Conservation (phyloP, 1,140 invertebrate species). For the Aleiodes sp. region DNA sequence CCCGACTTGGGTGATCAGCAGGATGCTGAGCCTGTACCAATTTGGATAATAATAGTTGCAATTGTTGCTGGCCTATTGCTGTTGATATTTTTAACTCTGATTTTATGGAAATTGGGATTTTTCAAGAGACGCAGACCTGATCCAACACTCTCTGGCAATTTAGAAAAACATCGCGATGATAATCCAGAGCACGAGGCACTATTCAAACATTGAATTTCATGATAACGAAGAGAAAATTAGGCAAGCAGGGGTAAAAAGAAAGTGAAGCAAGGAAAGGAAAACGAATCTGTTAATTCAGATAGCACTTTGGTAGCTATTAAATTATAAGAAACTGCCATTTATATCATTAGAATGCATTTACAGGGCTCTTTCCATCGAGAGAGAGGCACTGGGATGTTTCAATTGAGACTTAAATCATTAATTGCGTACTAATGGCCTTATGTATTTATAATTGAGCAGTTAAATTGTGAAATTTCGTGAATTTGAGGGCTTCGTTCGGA, state of each 20-base stretch:
- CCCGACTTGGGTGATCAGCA: slow-evolving; percentile 77
- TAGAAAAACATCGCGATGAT: slow-evolving; percentile 80
- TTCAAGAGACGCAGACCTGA: slow-evolving; percentile 85
- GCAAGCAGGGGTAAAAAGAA: neutral
- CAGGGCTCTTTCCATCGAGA: neutral
- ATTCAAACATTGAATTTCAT: slow-evolving; percentile 58
- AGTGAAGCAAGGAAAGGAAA: neutral
- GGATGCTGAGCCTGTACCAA: slow-evolving; percentile 74
- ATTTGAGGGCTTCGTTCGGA: neutral
- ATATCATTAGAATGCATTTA: too few species aligned
- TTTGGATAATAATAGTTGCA: slow-evolving; percentile 86
- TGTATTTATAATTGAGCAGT: slow-evolving; percentile 29
- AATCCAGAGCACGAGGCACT: slow-evolving; percentile 64
- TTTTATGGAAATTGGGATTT: slow-evolving; percentile 88
- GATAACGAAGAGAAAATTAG: neutral
- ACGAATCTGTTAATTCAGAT: too few species aligned
- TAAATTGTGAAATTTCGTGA: neutral
- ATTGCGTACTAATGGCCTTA: slow-evolving; percentile 24
- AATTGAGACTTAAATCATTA: slow-evolving; percentile 2
- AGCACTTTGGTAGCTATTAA: too few species aligned
- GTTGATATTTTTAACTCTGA: slow-evolving; percentile 78
- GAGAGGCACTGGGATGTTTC: neutral
- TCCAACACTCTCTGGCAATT: slow-evolving; percentile 82
- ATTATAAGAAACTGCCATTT: too few species aligned
- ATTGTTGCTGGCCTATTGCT: slow-evolving; percentile 82